Conservation (phyloP, 2,113 vertebrate species). For the Madoqua kirkii region DNA sequence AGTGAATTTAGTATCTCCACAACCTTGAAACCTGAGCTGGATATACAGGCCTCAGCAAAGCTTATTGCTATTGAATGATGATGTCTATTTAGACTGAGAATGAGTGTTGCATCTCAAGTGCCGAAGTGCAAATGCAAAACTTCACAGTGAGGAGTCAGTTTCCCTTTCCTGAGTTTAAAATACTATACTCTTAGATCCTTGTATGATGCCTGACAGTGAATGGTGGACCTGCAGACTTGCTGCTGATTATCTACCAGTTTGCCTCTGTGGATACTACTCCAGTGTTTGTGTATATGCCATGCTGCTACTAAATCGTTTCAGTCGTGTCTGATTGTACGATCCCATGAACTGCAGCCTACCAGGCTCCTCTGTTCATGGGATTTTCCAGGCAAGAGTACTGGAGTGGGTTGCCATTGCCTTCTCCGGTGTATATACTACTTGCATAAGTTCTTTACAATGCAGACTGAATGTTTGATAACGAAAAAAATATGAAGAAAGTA, state of each 20-base stretch:
- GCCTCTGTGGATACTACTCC: background rate
- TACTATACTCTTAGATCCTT: background rate
- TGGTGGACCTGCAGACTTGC: background rate
- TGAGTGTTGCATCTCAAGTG: rapidly evolving
- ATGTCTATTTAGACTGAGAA: background rate
- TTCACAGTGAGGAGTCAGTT: background rate
- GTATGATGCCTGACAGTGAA: background rate
- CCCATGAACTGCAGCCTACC: too few species aligned
- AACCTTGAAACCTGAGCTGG: background rate
- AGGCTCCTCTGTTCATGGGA: too few species aligned
- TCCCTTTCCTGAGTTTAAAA: background rate
- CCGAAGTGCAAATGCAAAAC: background rate
- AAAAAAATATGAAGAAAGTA: background rate
- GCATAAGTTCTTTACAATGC: background rate
- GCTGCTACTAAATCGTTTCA: background rate
- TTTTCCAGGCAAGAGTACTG: too few species aligned
- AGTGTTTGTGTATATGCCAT: background rate
- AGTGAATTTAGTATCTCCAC: background rate
- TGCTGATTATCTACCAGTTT: background rate
- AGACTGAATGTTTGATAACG: background rate
- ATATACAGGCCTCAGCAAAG: background rate
- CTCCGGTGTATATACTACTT: background rate
- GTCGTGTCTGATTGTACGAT: too few species aligned
- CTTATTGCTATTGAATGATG: background rate
- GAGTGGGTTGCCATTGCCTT: too few species aligned